These are phyloP conservation scores for Lasioglossum pauxillum DNA, from an alignment of 2,888 invertebrate species.

Conservation along the genomic window DNA sequence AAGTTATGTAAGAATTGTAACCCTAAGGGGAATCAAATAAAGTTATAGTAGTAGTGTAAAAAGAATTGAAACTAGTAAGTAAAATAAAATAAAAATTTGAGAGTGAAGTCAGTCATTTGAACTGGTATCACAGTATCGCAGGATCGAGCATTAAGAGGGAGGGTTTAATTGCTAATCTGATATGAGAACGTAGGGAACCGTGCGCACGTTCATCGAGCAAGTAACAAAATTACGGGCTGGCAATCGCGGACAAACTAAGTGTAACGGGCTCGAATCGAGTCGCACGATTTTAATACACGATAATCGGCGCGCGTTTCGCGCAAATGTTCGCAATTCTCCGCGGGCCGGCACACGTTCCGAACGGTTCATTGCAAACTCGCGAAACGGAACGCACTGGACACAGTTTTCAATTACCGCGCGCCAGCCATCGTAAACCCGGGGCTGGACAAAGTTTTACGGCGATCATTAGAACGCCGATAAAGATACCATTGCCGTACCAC, in stretches of 20 bases:
- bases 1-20: too few species aligned
- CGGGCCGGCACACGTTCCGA: slow-evolving; percentile 17
- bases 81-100: not conserved
- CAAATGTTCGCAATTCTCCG: slow-evolving; percentile 45
- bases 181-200: not conserved
- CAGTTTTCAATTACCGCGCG: slow-evolving; percentile 75
- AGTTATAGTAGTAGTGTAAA: not conserved
- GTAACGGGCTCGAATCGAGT: slow-evolving; percentile 32
- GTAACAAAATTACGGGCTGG: slow-evolving; percentile 10
- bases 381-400: slow-evolving; percentile 53
- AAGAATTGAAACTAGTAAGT: not conserved
- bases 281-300: slow-evolving; percentile 43
- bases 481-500: slow-evolving; percentile 51
- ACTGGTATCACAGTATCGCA: not conserved
- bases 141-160: not conserved
- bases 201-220: not conserved
- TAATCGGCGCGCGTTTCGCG: slow-evolving; percentile 46
- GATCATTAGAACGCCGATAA: slow-evolving; percentile 61
- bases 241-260: slow-evolving; percentile 28
- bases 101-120: not conserved
- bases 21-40: too few species aligned
- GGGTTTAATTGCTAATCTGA: not conserved
- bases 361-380: slow-evolving; percentile 53
- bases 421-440: slow-evolving; percentile 65
- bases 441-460: slow-evolving; percentile 55